Base-by-base conservation (phyloP, 2,888 invertebrate species). In the Xanthia togata region DNA sequence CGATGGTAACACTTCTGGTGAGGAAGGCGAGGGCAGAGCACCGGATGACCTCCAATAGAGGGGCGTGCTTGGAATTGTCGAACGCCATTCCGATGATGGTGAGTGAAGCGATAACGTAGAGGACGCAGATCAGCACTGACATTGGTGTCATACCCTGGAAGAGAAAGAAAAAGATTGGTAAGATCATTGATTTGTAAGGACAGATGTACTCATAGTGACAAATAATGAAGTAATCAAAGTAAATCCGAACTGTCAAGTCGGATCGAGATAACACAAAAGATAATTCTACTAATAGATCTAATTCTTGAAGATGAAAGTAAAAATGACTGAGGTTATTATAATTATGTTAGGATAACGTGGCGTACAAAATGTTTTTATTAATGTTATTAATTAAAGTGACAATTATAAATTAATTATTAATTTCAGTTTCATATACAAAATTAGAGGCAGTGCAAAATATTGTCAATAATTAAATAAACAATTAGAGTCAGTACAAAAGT, bases 51-150 rank as follows among this genome's bases (percentile, higher is more conserved):
- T 98, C 98, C 55, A 97, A 94, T 2, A 97, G 89, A 12, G 97
- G 96, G 0, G 97, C 97, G 86, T 97, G 95, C 12, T 97, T 96
- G 62, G 97, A 97, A 87, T 97, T 97, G 87, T 98, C 98, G 87
- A 98, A 97, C 14, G 98, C 91, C 96, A 98, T 97, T 1, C 98
- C 98, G 70, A 98, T 98, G 41, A 97, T 95, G 0, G 97, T 97
- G 23, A 98, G 93, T 0, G 98, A 97, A 4, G 97, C 97, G 64
- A 98, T 96, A 84, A 98, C 97, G 95, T 98, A 98, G 63, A 96
- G 80, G 0, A 97, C 97, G 89, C 97, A 97, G 68, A 96, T 93
- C 23, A 97, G 92, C 4, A 97, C 97, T 5, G 97, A 96, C 20
- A 97, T 86, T 59, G 97, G 97, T 77, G 96, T 97, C 94, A 97